Evolutionary conservation across 1,140 invertebrate genomes (phyloP), one percentile per base, ranked within the genome.

Genomic region (Maconellicoccus hirsutus): DNA sequence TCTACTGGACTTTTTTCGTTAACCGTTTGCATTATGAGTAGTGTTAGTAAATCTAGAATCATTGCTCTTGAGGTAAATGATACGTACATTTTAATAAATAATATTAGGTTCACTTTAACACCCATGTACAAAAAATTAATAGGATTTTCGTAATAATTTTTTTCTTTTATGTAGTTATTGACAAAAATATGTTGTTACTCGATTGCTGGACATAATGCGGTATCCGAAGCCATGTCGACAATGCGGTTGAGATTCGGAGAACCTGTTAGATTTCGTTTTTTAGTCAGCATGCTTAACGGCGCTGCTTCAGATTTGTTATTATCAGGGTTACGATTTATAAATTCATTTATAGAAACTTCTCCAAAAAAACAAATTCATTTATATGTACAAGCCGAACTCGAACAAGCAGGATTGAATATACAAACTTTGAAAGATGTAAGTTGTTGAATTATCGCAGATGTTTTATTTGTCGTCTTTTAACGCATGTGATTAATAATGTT

Each of bases 201-300:
- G 1, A 77, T 74, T 72, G 78, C 78, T 75, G 92, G 92, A 6
- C 90, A 93, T 79, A 84, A 84, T 0, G 86, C 89, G 72, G 90
- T 96, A 12, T 90, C 93, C 0, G 94, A 97, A 78, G 92, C 94
- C 0, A 85, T 96, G 71, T 92, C 92, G 0, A 94, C 92, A 0
- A 81, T 96, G 52, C 84, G 94, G 16, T 80, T 97, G 0, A 83
- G 92, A 33, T 93, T 93, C 77, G 93, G 92, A 22, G 94, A 98
- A 78, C 91, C 93, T 0, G 93, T 94, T 2, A 83, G 94, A 75
- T 96, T 96, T 79, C 85, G 93, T 70, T 89, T 96, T 76, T 83
- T 96, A 0, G 87, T 94, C 8, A 92, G 92, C 1, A 93, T 95
- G 80, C 83, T 96, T 25, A 86, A 88, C 73, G 87, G 88, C 0